Evolutionary conservation across 2,888 invertebrate genomes (phyloP), one percentile per base, ranked within the genome.

Genomic region (Falcaria lacertinaria): DNA sequence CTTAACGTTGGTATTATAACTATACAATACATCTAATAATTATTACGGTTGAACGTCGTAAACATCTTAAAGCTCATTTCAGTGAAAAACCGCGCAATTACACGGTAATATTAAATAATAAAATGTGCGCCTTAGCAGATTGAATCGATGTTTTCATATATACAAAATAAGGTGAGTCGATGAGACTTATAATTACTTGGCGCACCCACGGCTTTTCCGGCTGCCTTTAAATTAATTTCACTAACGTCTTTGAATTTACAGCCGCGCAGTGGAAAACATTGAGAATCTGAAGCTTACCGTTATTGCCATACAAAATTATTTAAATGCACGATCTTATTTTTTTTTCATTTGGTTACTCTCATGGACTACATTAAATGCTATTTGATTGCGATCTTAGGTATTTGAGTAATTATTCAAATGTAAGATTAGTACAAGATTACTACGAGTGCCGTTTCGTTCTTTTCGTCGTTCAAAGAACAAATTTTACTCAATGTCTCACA

Each of bases 151-250:
- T 48, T 65, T 52, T 47, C 50, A 46, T 50, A n/a, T n/a, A 54
- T 55, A 50, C 51, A 48, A 57, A 66, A 61, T 59, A 52, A 60
- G 60, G 56, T 52, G 57, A 63, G 59, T 52, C 62, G 57, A 65
- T 65, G 63, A 64, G 68, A 66, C 64, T 68, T 70, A 72, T 74
- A 75, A 76, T 76, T 74, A 74, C 67, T 65, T 56, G 56, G 48
- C 47, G 48, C 47, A 55, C 64, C 64, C 60, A 47, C 39, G 47
- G 65, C 64, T 50, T 45, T 52, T 63, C 48, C 59, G 57, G 48
- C 54, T 60, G 56, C 65, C 70, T 70, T 67, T 65, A 75, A 72
- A 77, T 77, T 74, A 75, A 78, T 77, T 75, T 75, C 57, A 52
- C 46, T 53, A 44, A 48, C 47, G 46, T 41, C 42, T 34, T 38